Conservation (phyloP, 2,797 vertebrate species). For the Parambassis ranga region DNA sequence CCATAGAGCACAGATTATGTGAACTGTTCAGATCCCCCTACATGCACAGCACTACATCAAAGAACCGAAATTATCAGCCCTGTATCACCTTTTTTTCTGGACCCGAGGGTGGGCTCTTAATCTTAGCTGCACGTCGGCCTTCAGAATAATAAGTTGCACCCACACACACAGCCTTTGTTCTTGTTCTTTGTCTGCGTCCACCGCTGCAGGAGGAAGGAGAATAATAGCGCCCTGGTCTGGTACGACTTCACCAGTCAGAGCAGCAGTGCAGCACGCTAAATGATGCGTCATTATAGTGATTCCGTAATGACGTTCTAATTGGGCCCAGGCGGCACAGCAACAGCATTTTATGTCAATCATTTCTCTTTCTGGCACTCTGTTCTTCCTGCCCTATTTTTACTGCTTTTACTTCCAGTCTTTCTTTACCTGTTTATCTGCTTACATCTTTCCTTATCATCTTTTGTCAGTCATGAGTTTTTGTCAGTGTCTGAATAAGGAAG, state of each 20-base stretch:
- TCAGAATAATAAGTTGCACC: slow-evolving; percentile 45
- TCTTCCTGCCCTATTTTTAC: slow-evolving; percentile 1
- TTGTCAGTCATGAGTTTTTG: background rate
- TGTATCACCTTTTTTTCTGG: background rate
- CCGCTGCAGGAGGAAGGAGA: slow-evolving; percentile 27
- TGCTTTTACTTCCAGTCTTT: slow-evolving; percentile 2
- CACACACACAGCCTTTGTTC: slow-evolving; percentile 55
- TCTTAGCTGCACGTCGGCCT: slow-evolving; percentile 10
- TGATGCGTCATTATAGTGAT: slow-evolving; percentile 62
- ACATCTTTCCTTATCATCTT: background rate
- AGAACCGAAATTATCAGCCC: background rate
- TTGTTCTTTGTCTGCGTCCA: slow-evolving; percentile 43
- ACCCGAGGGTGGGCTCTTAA: background rate
- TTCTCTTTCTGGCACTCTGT: slow-evolving; percentile 22
- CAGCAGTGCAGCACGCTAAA: slow-evolving; percentile 39
- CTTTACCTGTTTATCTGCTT: slow-evolving; percentile 11
- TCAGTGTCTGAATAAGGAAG: no score
- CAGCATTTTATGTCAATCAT: slow-evolving; percentile 62
- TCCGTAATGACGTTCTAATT: slow-evolving; percentile 71
- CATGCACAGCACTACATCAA: background rate
- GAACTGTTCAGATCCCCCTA: background rate
- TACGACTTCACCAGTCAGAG: slow-evolving; percentile 36
- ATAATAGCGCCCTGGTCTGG: slow-evolving; percentile 42
- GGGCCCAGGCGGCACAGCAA: slow-evolving; percentile 33
- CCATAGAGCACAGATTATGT: background rate